Evolutionary conservation across 2,113 vertebrate species (phyloP).

Genomic region (Onychostruthus taczanowskii): DNA sequence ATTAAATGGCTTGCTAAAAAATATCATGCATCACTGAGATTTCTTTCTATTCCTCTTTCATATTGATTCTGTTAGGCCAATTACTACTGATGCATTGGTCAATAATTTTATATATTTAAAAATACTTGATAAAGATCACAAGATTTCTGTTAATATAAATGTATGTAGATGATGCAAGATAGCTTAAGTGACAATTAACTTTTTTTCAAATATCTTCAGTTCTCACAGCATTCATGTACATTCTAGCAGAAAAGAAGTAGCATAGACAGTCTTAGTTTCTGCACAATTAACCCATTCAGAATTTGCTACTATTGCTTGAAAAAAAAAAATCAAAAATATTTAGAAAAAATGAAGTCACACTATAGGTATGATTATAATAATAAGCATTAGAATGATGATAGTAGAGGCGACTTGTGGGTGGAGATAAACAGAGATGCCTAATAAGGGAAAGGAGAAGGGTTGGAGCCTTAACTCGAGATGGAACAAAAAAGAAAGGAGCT

Average conservation of each 20-base stretch:
- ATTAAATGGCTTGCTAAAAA: slow-evolving; percentile 5
- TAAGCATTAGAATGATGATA: neutral
- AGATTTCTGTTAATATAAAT: neutral
- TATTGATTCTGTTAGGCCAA: neutral
- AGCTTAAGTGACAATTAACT: neutral
- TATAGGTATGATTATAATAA: neutral
- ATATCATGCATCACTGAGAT: neutral
- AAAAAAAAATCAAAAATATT: neutral
- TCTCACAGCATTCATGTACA: neutral
- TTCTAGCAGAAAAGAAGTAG: neutral
- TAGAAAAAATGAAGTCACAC: neutral
- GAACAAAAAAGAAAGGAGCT: neutral
- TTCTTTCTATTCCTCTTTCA: neutral
- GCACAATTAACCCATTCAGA: neutral
- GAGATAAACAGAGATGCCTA: neutral
- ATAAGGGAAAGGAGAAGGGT: neutral
- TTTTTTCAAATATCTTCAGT: neutral
- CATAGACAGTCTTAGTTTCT: neutral
- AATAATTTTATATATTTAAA: slow-evolving; percentile 5
- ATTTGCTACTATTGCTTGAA: neutral
- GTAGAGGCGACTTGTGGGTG: fast-evolving
- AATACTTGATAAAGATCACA: neutral
- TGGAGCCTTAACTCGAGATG: neutral
- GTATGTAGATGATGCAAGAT: neutral
- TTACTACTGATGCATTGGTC: neutral